Conservation (phyloP, 1,140 invertebrate species). For the Polypedilum pembai region DNA sequence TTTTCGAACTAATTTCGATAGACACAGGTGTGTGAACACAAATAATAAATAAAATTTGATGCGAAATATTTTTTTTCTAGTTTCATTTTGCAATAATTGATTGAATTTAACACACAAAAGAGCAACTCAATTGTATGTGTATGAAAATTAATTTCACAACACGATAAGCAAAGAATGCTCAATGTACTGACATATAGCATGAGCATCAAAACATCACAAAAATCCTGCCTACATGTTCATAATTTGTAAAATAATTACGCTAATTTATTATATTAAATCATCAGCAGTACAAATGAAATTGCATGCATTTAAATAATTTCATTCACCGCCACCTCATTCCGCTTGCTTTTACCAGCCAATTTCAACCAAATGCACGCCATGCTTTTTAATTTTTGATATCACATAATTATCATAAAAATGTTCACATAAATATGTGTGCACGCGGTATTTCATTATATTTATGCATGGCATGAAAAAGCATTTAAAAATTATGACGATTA, state of each 20-base stretch:
- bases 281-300: conserved; percentile 19
- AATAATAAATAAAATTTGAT: too few relatives aligned
- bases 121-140: background rate
- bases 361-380: background rate
- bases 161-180: background rate
- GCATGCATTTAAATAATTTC: background rate
- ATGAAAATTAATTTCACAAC: background rate
- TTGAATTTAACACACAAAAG: background rate
- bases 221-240: conserved; percentile 1
- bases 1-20: too few relatives aligned
- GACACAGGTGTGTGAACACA: too few relatives aligned
- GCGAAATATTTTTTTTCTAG: too few relatives aligned
- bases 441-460: background rate
- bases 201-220: background rate
- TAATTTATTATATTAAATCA: conserved; percentile 20
- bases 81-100: background rate
- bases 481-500: conserved; percentile 14
- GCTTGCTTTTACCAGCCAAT: background rate
- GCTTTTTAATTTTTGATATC: conserved; percentile 6
- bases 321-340: background rate
- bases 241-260: conserved; percentile 19
- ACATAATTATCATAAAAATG: conserved; percentile 5
- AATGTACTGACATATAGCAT: background rate
- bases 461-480: background rate
- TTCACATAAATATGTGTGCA: too few relatives aligned